Base-by-base conservation (phyloP, 1,140 invertebrate genomes). In the Rhopalosiphum padi region DNA sequence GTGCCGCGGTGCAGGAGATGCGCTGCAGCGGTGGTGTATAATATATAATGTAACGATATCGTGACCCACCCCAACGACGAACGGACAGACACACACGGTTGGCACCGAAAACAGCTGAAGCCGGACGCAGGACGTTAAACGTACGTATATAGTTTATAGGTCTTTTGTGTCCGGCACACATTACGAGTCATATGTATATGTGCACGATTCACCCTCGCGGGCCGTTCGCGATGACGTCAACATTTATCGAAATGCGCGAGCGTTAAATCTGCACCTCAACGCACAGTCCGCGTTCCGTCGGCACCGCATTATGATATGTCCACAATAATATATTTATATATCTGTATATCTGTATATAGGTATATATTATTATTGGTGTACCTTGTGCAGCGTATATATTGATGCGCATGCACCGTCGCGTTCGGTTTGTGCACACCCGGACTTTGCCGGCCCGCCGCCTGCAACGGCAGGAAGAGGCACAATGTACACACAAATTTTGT, bases 51-150 rank as follows among this genome's bases (percentile, higher is more conserved):
- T 53, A 53, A 53, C 53, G 7, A 4, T 30, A 68, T 77, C 30
- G 30, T 77, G 60, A 77, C 60, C 60, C 60, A 77, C 60, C 60
- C 60, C 60, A 77, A 77, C n/a, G 60, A 77, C 60, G 60, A n/a
- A 77, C 60, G 60, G 60, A 77, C 60, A n/a, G 60, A 6, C 60
- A n/a, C 11, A 18, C 60, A n/a, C 11, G 11, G 30, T 77, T 77
- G 18, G 60, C 15, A 15, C 60, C 30, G 30, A 77, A 77, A 77
- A 77, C 60, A 77, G 60, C 60, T 77, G 60, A 77, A 77, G 60
- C 60, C 60, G 60, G 60, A 68, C 30, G 60, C 60, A 5, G 25
- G 25, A 68, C 60, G 25, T 0, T 68, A 68, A 4, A 68, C 11
- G 30, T 11, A 37, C 37, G 37, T 46, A 46, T 37, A 77, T 6